A percentile compares a stretch with the other conserved stretches of the same genome.
phyloP scores from a whole-genome alignment of 2,888 invertebrate species.

The Adela reaumurella region DNA sequence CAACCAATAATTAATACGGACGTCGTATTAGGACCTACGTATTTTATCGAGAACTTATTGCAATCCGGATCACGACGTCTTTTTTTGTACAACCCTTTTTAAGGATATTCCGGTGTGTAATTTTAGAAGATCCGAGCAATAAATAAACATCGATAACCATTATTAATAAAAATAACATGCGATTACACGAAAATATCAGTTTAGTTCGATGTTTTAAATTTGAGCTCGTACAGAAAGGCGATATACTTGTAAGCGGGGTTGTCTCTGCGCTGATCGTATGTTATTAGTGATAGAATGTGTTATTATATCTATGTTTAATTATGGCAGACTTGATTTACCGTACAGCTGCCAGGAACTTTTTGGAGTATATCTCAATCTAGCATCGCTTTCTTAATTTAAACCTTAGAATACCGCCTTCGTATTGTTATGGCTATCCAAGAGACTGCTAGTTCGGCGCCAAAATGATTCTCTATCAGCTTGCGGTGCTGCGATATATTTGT shows the following conservation, averaged over 20 bases:
- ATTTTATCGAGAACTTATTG: constrained; percentile 52
- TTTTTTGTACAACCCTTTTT: constrained; percentile 53
- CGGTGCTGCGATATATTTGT: too few relatives aligned
- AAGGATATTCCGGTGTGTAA: constrained; percentile 36
- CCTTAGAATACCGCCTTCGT: background rate
- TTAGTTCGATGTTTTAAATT: background rate
- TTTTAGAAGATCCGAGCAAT: constrained; percentile 50
- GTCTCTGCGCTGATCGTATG: background rate
- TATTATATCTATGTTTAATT: background rate
- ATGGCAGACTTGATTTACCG: background rate
- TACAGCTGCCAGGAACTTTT: background rate
- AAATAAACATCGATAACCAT: constrained; percentile 57
- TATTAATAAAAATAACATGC: constrained; percentile 55
- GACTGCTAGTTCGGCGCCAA: too few relatives aligned
- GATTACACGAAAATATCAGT: constrained; percentile 26
- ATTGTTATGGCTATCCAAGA: background rate
- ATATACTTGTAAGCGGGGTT: background rate
- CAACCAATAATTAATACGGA: constrained; percentile 55
- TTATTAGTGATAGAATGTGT: too few relatives aligned
- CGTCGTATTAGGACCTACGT: constrained; percentile 24
- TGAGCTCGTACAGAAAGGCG: too few relatives aligned
- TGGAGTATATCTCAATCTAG: background rate
- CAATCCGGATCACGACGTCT: constrained; percentile 47
- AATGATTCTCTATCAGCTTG: too few relatives aligned
- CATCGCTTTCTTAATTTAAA: background rate